Base-by-base conservation (phyloP, 2,797 vertebrate species). In the Gila robusta region DNA sequence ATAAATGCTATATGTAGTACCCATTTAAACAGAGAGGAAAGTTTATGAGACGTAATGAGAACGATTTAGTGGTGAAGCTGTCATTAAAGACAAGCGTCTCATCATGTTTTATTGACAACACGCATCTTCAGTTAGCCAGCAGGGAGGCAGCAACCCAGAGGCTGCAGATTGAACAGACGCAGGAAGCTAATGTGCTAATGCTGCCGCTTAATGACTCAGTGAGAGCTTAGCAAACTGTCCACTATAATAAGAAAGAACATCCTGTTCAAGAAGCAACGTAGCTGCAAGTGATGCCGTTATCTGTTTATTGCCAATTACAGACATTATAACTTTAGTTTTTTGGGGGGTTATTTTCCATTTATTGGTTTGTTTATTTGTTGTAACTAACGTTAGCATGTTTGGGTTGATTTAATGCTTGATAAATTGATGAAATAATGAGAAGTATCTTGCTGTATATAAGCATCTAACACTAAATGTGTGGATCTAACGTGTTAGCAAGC, bases 151-250 rank as follows among this genome's bases (percentile, higher is more conserved):
- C 84, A 84, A 87, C 88, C 81, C 86, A 82, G 79, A 86, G 88
- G 88, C 86, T 78, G 87, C 80, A 89, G 83, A 89, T 86, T 88
- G 88, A 88, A 79, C 82, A 90, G 83, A 88, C 85, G 79, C 86
- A 89, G 84, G 81, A 87, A 84, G 78, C 78, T 90, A 87, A 88
- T 90, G 87, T 89, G 83, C 79, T 88, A 86, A 84, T 87, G 82
- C 86, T 80, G 83, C 87, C 87, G 83, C 89, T 79, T 90, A 90
- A 90, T 90, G 89, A 88, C 81, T 88, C 86, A 83, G 80, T 87
- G 54, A 77, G 73, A 78, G 82, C 72, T 88, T 73, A 86, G 86
- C 52, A 82, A 78, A 86, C 87, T 80, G 86, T 82, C 89, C 80
- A 79, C 81, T 86, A 86, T 81, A 86, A 90, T 72, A 85, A 90